Evolutionary conservation across 2,888 invertebrate species (phyloP).

Genomic region (Plebejus melissa): DNA sequence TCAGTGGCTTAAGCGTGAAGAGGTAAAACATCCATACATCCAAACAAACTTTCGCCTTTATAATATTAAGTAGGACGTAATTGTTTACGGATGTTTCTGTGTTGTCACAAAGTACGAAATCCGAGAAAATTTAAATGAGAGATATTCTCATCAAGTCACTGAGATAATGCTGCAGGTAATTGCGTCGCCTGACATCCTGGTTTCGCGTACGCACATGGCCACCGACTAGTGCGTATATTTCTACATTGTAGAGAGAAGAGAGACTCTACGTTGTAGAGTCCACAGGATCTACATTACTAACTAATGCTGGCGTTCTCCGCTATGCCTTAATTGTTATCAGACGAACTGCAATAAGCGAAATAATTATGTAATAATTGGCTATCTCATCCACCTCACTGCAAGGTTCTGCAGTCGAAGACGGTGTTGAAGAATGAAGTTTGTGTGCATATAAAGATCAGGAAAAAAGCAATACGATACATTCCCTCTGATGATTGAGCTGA

Average conservation of each 20-base stretch:
- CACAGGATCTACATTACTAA: neutral
- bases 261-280: neutral
- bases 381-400: neutral
- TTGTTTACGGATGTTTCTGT: neutral
- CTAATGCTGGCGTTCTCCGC: neutral
- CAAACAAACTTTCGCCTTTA: too few species aligned
- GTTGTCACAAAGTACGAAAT: slow-evolving; percentile 33
- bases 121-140: slow-evolving; percentile 42
- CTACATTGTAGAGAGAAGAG: neutral
- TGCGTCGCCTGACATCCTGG: slow-evolving; percentile 44
- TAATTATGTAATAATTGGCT: neutral
- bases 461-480: too few species aligned
- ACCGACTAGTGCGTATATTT: slow-evolving; percentile 25
- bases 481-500: too few species aligned
- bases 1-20: too few species aligned
- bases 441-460: too few species aligned
- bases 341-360: neutral
- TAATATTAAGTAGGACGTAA: too few species aligned
- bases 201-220: slow-evolving; percentile 34
- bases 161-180: slow-evolving; percentile 46
- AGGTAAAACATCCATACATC: too few species aligned
- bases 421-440: too few species aligned
- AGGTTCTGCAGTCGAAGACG: neutral
- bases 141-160: slow-evolving; percentile 41
- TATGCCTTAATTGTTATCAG: neutral